A percentile compares a stretch with the other conserved stretches of the same genome.
Conservation (phyloP, 2,797 vertebrate species). For the Galagoides demidoff region DNA sequence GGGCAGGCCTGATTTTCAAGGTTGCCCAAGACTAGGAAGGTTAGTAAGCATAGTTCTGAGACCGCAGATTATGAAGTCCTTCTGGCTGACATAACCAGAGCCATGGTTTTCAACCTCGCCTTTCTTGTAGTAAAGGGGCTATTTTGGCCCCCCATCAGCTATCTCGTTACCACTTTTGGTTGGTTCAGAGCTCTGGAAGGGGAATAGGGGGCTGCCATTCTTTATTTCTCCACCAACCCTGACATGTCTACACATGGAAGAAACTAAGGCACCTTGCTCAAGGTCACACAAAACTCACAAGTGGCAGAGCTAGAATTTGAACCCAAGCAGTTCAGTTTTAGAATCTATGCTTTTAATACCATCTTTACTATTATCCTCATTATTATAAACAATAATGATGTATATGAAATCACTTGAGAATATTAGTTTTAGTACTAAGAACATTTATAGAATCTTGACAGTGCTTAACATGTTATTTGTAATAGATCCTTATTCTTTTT, state of each 20-base stretch:
- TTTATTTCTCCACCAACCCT: neutral
- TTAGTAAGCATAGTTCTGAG: neutral
- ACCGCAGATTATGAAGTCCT: neutral
- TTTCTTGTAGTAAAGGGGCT: neutral
- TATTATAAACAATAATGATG: neutral
- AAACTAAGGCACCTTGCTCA: neutral
- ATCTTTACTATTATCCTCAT: neutral
- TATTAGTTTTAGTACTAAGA: constrained; percentile 23
- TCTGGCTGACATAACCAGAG: neutral
- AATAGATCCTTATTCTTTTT: constrained; percentile 68
- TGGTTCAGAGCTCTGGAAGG: neutral
- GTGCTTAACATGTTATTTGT: constrained; percentile 20
- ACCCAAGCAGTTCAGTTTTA: neutral
- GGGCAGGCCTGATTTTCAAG: neutral
- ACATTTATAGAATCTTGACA: constrained; percentile 9
- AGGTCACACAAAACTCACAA: neutral
- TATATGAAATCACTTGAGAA: neutral
- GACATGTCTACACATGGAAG: neutral
- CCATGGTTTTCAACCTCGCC: neutral
- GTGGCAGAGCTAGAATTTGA: neutral
- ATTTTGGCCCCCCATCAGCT: neutral
- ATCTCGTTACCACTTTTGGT: neutral
- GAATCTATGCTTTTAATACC: neutral
- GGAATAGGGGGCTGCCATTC: neutral
- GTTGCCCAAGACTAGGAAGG: neutral